A percentile compares a stretch with the other conserved stretches of the same genome.
These are phyloP conservation scores for Microchirus variegatus DNA, from an alignment of 2,797 vertebrate genomes.

Conservation along the genomic window DNA sequence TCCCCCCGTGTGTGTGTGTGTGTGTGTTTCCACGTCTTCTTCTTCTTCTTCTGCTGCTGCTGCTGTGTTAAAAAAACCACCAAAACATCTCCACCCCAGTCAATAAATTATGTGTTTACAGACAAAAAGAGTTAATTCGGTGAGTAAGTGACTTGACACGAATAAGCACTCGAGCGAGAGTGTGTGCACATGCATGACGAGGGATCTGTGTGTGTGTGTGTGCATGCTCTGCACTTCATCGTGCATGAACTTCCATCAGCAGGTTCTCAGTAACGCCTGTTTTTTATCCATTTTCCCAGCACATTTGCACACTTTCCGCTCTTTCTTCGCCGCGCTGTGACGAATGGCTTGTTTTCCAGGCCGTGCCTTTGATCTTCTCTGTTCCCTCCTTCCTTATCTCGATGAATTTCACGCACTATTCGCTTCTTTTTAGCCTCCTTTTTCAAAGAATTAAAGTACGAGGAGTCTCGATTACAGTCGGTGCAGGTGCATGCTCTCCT, in stretches of 20 bases:
- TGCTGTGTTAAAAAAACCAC: too few species aligned
- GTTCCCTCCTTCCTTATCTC: neutral
- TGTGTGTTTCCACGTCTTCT: slow-evolving; percentile 76
- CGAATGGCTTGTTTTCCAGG: slow-evolving; percentile 66
- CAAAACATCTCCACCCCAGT: slow-evolving; percentile 80
- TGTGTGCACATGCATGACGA: slow-evolving; percentile 70
- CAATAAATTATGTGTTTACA: slow-evolving; percentile 83
- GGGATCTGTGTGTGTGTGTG: slow-evolving; percentile 5
- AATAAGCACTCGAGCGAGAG: slow-evolving; percentile 54
- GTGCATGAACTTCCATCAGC: slow-evolving; percentile 65
- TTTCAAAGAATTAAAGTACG: too few species aligned
- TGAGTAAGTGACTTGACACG: slow-evolving; percentile 82
- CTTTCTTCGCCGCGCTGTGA: slow-evolving; percentile 54
- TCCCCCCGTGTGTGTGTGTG: too few species aligned
- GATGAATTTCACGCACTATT: slow-evolving; percentile 16
- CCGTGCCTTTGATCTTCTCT: slow-evolving; percentile 52
- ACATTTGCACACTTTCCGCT: slow-evolving; percentile 43
- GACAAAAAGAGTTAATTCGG: slow-evolving; percentile 83
- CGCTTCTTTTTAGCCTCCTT: slow-evolving; percentile 6
- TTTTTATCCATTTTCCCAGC: slow-evolving; percentile 24
- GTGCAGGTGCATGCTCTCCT: slow-evolving; percentile 54
- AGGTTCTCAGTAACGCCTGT: slow-evolving; percentile 31
- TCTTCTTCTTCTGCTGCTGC: too few species aligned
- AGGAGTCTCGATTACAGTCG: slow-evolving; percentile 42
- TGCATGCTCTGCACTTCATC: slow-evolving; percentile 54